Percentiles rank a stretch among this genome's conserved stretches.
Evolutionary conservation across 23 tunicate genomes (phyloP).

Genomic region (Diplosoma virens): DNA sequence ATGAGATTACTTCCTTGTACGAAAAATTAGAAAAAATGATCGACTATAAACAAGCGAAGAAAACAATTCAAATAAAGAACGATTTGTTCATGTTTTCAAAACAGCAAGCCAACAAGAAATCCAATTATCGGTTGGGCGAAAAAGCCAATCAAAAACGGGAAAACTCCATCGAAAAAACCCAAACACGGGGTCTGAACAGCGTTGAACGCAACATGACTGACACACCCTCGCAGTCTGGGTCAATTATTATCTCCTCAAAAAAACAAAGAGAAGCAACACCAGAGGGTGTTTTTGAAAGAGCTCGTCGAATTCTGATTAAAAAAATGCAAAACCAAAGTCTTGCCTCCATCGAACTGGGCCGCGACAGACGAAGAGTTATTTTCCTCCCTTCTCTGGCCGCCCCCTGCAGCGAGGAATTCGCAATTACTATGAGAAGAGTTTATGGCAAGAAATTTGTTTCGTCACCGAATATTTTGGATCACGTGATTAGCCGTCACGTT

Average conservation of each 20-base stretch:
- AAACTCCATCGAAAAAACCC: not conserved
- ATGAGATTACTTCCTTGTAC: not conserved
- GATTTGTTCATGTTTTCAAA: too few species aligned
- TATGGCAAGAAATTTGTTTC: slow-evolving; percentile 41
- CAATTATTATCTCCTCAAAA: too few species aligned
- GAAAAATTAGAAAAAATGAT: not conserved
- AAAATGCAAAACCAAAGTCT: not conserved
- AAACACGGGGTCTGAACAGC: not conserved
- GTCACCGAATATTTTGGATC: slow-evolving; percentile 44
- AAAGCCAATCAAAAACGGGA: not conserved
- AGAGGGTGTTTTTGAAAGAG: slow-evolving; percentile 20
- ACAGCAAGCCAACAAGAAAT: not conserved
- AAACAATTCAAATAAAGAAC: too few species aligned
- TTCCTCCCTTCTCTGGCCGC: slow-evolving; percentile 52
- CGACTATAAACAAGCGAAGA: too few species aligned
- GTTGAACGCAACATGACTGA: not conserved
- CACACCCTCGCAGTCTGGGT: not conserved
- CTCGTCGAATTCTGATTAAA: slow-evolving; percentile 16
- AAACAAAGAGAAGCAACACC: not conserved
- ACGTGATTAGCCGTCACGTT: slow-evolving; percentile 26
- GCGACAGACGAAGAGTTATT: slow-evolving; percentile 11
- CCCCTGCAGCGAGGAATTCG: slow-evolving; percentile 67
- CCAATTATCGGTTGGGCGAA: not conserved
- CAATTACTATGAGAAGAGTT: slow-evolving; percentile 42
- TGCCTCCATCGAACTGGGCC: not conserved